These are phyloP conservation scores for Epizoanthus illoricatus DNA, from an alignment of 92 coral and sea anemone species.

Conservation along the genomic window DNA sequence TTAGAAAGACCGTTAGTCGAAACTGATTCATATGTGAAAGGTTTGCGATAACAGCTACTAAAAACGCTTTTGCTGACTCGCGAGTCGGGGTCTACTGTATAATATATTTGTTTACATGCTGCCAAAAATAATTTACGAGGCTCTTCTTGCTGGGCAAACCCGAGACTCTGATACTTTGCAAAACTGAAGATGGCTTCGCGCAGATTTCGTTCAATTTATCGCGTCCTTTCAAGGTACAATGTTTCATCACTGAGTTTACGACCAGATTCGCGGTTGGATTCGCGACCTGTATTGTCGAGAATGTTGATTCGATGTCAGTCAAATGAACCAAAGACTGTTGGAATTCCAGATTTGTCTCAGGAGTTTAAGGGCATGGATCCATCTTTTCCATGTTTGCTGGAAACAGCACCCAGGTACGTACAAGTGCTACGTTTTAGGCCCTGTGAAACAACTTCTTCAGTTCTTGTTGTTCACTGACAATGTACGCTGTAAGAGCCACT, in stretches of 20 bases:
- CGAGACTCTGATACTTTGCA: neutral
- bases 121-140: neutral
- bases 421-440: too few relatives aligned
- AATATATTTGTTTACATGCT: neutral
- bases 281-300: neutral
- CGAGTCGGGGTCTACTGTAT: neutral
- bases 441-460: too few relatives aligned
- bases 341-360: constrained; percentile 76
- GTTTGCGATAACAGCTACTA: neutral
- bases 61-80: neutral
- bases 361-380: constrained; percentile 84
- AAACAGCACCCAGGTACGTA: constrained; percentile 68
- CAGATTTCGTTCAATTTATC: constrained; percentile 9
- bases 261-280: neutral
- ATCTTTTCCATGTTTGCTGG: constrained; percentile 76
- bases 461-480: too few relatives aligned
- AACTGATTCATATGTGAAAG: neutral
- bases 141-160: neutral
- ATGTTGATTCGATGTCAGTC: constrained; percentile 25
- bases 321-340: constrained; percentile 46
- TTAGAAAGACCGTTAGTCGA: neutral
- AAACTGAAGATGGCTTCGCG: constrained; percentile 4
- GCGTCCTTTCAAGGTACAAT: neutral
- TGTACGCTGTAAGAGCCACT: too few relatives aligned
- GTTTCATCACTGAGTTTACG: neutral